Conservation (phyloP, 2,888 invertebrate genomes). For the Nemoura dubitans region DNA sequence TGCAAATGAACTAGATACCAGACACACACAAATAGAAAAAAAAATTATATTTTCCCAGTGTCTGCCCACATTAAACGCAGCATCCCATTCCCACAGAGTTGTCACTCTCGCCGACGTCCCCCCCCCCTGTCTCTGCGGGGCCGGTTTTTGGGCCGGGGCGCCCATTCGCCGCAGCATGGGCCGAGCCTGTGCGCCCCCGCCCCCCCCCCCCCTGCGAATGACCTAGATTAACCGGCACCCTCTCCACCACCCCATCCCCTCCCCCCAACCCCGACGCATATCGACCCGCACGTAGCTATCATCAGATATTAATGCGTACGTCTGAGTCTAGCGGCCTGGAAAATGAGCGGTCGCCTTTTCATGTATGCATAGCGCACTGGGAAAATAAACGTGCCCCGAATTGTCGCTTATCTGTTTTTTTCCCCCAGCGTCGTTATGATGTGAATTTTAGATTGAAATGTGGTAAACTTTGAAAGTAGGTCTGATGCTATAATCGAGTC, state of each 20-base stretch:
- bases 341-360: neutral
- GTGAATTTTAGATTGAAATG: neutral
- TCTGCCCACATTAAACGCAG: neutral
- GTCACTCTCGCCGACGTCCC: too few species aligned
- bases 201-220: too few species aligned
- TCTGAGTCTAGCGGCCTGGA: neutral
- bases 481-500: neutral
- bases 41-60: neutral
- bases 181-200: conserved; percentile 49
- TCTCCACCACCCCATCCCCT: conserved; percentile 43
- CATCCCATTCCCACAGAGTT: too few species aligned
- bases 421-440: neutral
- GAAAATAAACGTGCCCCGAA: neutral
- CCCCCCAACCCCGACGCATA: conserved; percentile 35
- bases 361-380: neutral
- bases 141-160: too few species aligned
- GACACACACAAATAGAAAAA: too few species aligned
- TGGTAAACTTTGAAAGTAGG: neutral
- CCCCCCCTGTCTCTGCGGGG: too few species aligned
- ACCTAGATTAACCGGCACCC: conserved; percentile 38
- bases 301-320: neutral
- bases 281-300: neutral
- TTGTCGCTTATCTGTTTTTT: neutral
- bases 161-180: too few species aligned
- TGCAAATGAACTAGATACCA: too few species aligned